These are phyloP conservation scores for Dromococcyx pavoninus DNA, from an alignment of 2,797 vertebrate genomes.

Conservation along the genomic window DNA sequence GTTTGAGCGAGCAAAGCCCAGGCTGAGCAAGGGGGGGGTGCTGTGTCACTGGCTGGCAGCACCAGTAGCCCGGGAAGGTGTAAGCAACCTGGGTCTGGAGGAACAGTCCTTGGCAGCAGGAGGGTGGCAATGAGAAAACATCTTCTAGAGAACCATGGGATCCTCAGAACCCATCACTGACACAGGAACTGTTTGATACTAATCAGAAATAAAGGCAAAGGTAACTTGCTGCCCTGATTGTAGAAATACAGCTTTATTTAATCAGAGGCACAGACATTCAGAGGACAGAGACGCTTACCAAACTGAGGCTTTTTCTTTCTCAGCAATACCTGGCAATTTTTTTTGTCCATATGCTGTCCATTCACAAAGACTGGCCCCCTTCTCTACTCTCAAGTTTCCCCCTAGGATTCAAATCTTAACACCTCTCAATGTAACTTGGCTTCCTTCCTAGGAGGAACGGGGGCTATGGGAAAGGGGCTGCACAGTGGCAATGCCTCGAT, in stretches of 20 bases:
- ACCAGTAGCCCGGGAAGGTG: not conserved
- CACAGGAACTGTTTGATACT: not conserved
- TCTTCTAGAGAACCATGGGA: not conserved
- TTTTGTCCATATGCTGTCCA: not conserved
- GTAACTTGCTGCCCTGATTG: not conserved
- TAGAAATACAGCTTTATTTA: not conserved
- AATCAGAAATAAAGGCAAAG: not conserved
- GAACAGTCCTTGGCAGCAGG: not conserved
- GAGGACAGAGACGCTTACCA: not conserved
- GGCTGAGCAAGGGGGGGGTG: not conserved
- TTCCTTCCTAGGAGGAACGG: not conserved
- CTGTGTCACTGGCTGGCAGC: not conserved
- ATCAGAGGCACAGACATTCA: not conserved
- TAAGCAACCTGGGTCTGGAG: not conserved
- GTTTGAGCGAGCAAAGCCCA: not conserved
- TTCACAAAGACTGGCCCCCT: not conserved
- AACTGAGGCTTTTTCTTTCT: not conserved
- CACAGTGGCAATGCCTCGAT: not conserved
- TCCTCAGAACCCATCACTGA: not conserved
- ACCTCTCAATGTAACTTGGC: constrained; percentile 20
- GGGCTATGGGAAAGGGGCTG: not conserved
- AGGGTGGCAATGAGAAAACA: not conserved
- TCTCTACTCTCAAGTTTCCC: constrained; percentile 29
- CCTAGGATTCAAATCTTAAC: constrained; percentile 35
- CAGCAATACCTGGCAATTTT: not conserved